Conservation (phyloP, 2,113 vertebrate genomes). For the Rhodinocichla rosea region DNA sequence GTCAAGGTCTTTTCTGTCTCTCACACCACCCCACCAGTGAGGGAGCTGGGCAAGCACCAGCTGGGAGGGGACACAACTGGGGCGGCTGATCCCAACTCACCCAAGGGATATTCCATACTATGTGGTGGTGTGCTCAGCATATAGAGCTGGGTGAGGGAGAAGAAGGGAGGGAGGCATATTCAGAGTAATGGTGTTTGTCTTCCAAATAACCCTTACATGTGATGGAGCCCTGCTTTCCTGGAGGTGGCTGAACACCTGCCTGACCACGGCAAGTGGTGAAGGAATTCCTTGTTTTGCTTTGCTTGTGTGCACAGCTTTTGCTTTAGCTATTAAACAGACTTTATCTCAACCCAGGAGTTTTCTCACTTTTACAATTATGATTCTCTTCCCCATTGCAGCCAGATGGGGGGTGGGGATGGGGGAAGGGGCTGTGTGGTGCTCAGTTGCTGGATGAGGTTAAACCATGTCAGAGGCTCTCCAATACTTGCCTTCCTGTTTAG, state of each 20-base stretch:
- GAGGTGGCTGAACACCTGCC: neutral
- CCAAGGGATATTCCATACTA: neutral
- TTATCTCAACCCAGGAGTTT: neutral
- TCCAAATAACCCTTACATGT: neutral
- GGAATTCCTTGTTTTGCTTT: neutral
- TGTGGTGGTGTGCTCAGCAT: neutral
- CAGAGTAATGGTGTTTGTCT: neutral
- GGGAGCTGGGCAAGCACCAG: neutral
- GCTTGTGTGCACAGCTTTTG: neutral
- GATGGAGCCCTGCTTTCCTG: neutral
- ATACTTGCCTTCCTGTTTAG: neutral
- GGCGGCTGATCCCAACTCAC: neutral
- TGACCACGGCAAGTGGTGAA: neutral
- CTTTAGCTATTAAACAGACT: neutral
- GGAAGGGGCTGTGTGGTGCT: neutral
- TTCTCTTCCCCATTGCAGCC: neutral
- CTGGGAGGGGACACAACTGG: neutral
- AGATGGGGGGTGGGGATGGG: accelerated
- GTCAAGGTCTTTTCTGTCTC: neutral
- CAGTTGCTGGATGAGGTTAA: neutral
- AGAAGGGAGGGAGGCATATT: neutral
- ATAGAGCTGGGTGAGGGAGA: neutral
- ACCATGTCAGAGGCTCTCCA: neutral
- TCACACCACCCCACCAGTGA: neutral
- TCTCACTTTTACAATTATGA: accelerated